phyloP scores from a whole-genome alignment of 2,797 vertebrate genomes.

The Chloroceryle inda region DNA sequence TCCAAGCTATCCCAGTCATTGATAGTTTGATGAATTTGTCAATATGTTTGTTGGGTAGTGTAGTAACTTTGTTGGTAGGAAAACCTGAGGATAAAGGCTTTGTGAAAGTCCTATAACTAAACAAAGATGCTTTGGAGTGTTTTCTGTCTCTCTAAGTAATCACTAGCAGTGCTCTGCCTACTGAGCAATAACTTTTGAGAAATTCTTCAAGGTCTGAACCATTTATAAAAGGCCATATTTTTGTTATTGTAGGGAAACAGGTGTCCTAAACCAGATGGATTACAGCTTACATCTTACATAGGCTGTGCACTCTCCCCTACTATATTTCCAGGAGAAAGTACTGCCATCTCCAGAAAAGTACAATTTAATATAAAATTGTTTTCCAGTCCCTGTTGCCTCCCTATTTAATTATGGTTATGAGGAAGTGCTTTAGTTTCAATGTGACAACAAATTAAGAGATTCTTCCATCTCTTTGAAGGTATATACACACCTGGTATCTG shows the following conservation, averaged over 20 bases:
- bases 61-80: background rate
- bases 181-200: background rate
- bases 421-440: slow-evolving; percentile 52
- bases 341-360: background rate
- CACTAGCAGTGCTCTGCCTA: background rate
- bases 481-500: slow-evolving; percentile 42
- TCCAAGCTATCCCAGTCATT: background rate
- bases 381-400: slow-evolving; percentile 43
- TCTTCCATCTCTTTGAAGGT: slow-evolving; percentile 46
- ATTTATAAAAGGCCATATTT: background rate
- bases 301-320: background rate
- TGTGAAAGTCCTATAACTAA: background rate
- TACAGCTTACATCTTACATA: background rate
- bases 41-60: background rate
- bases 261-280: background rate
- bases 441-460: slow-evolving; percentile 60
- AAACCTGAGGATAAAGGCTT: background rate
- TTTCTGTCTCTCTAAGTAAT: background rate
- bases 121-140: background rate
- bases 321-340: slow-evolving; percentile 52
- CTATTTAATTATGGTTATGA: slow-evolving; percentile 70
- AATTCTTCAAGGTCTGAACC: background rate
- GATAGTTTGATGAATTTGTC: background rate
- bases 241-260: background rate
- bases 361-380: slow-evolving; percentile 25